phyloP scores from a whole-genome alignment of 2,888 invertebrate species.

The Chrysomela aeneicollis region DNA sequence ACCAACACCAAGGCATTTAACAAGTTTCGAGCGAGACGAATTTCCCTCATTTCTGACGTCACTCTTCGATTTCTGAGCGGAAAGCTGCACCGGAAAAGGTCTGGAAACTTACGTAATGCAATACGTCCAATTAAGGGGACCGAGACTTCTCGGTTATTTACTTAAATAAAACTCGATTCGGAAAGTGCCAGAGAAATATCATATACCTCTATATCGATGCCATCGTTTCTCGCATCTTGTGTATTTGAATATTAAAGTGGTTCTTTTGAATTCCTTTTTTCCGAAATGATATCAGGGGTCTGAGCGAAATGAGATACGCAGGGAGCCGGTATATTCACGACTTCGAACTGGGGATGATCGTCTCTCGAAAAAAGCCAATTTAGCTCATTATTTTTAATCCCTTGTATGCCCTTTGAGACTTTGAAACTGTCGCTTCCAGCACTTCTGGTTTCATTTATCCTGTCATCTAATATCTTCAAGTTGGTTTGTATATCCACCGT shows the following conservation, averaged over 20 bases:
- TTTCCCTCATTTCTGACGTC: conserved; percentile 30
- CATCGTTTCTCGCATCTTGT: conserved; percentile 1
- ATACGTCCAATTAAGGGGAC: conserved; percentile 28
- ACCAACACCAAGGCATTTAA: conserved; percentile 23
- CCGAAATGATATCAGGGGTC: conserved; percentile 7
- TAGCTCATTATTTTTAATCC: not conserved
- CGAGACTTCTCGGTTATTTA: conserved; percentile 24
- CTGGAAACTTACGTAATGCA: conserved; percentile 31
- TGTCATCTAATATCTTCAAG: not conserved
- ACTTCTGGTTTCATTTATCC: not conserved
- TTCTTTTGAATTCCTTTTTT: conserved; percentile 18
- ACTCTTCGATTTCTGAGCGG: conserved; percentile 28
- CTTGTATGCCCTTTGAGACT: not conserved
- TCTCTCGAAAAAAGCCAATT: conserved; percentile 4
- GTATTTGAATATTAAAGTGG: conserved; percentile 23
- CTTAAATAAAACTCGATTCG: conserved; percentile 28
- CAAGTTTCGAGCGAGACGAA: conserved; percentile 31
- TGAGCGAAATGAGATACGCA: not conserved
- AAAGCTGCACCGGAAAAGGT: conserved; percentile 30
- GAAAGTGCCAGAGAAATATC: conserved; percentile 20
- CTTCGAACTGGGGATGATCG: not conserved
- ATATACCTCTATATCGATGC: conserved; percentile 7
- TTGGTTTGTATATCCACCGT: not conserved
- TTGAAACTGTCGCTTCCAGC: not conserved
- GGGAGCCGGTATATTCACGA: not conserved